Base-by-base conservation (phyloP, 1,140 invertebrate genomes). In the Drosophila murphyi region DNA sequence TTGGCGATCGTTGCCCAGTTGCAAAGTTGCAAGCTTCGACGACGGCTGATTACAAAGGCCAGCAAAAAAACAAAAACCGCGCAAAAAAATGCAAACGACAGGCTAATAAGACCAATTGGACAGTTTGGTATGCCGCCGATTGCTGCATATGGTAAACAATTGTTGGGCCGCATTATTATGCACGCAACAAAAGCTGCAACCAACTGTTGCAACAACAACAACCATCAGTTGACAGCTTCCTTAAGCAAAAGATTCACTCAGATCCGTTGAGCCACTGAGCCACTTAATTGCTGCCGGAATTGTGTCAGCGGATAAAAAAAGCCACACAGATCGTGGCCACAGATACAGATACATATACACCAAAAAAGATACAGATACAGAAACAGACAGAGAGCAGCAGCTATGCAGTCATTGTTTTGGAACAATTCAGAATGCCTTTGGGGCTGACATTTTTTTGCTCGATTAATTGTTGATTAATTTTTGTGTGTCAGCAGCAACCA, bases 131-230 rank as follows among this genome's bases (percentile, higher is more conserved):
- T 90, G 87, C 70, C 71, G 63, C 55, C 56, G 82, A 69, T 62
- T 65, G 78, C 78, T 82, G 32, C 85, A 90, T 89, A 89, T 89
- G 85, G 86, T 89, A 89, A 89, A 89, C 85, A 89, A 89, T 89
- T 85, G 85, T 72, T 78, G 39, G 70, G 12, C 60, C 41, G 75
- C 69, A 77, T 80, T 88, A 88, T 82, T 88, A 88, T 82, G 83
- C 83, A 80, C 76, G 60, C 81, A 74, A 31, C 45, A 37, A 32
- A 41, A 41, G 34, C 7, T 6, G 20, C 32, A 31, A 45, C 20
- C 39, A 43, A 43, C 39, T 43, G 39, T 20, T 20, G 20, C 20
- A 20, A 20, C 20, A 20, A 32, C 41, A 61, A 12, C 10, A 10
- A 52, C 20, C 0, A 43, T 43, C 39, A 8, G 71, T 89, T 89